Evolutionary conservation across 1,140 invertebrate species (phyloP), one percentile per base, ranked within the genome.

Genomic region (Gryon sp.): DNA sequence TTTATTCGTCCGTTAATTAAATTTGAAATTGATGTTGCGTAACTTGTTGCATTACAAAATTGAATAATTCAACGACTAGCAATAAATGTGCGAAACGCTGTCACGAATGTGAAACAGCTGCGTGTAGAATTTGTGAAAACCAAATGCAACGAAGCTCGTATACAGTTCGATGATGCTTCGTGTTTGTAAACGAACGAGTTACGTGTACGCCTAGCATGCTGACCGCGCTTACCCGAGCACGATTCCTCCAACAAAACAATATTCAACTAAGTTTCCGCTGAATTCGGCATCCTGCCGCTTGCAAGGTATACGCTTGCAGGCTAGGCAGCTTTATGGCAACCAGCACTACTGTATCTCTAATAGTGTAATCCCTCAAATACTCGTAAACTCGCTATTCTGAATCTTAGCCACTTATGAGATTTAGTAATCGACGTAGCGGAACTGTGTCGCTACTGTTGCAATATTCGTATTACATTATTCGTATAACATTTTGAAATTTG

Each of bases 181-280:
- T 43, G 26, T 60, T 41, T 18, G 18, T 65, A 53, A 48, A 48
- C 43, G 40, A 53, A 46, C 60, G 40, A 16, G 26, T 16, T 34
- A 16, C 28, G 46, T 15, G 70, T 45, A 32, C 7, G 50, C 60
- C 66, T 70, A 79, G 82, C 78, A 65, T 75, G 68, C 80, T 80
- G 80, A 80, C 80, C 76, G 79, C 76, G 82, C 66, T 86, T 80
- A 77, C 79, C 79, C 75, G 41, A 82, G 82, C 84, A 79, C 79
- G 70, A 86, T 84, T 85, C 78, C 80, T 65, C 52, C 72, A 77
- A 74, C 81, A 74, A 84, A 85, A 87, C 84, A 82, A 86, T 86
- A 86, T 86, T 84, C 85, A 76, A 84, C 83, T 82, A 84, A 86
- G 80, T 87, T 87, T 83, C 79, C 81, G 70, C 80, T 83, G 84